phyloP scores from a whole-genome alignment of 2,113 vertebrate species.

The Diglossa brunneiventris region DNA sequence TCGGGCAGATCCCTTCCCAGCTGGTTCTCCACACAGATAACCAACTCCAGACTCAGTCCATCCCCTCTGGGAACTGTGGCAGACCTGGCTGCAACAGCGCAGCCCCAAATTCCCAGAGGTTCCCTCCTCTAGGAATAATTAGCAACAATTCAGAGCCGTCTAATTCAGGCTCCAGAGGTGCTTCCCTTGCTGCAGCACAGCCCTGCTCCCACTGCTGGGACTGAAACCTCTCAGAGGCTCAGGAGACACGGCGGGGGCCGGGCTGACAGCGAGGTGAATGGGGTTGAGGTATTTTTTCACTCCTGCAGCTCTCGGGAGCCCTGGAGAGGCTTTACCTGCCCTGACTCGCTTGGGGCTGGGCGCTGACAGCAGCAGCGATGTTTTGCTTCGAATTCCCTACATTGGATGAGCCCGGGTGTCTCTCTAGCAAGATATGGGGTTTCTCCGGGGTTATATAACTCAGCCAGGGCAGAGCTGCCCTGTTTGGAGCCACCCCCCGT shows the following conservation, averaged over 20 bases:
- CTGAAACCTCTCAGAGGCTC: not conserved
- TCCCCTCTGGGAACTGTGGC: not conserved
- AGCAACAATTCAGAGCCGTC: not conserved
- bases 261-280: not conserved
- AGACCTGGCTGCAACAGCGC: not conserved
- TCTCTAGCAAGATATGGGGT: not conserved
- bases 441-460: not conserved
- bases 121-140: not conserved
- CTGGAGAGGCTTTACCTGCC: not conserved
- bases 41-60: not conserved
- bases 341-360: not conserved
- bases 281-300: not conserved
- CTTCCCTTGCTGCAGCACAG: not conserved
- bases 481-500: not conserved
- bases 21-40: fast-evolving
- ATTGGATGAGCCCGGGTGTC: not conserved
- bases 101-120: not conserved
- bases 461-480: not conserved
- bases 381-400: not conserved
- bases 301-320: not conserved
- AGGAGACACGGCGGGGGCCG: not conserved
- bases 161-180: not conserved
- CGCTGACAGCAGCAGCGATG: not conserved
- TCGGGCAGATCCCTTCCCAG: not conserved
- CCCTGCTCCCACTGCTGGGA: not conserved